Conservation (phyloP, 1,140 invertebrate species). For the Temnothorax nylanderi region DNA sequence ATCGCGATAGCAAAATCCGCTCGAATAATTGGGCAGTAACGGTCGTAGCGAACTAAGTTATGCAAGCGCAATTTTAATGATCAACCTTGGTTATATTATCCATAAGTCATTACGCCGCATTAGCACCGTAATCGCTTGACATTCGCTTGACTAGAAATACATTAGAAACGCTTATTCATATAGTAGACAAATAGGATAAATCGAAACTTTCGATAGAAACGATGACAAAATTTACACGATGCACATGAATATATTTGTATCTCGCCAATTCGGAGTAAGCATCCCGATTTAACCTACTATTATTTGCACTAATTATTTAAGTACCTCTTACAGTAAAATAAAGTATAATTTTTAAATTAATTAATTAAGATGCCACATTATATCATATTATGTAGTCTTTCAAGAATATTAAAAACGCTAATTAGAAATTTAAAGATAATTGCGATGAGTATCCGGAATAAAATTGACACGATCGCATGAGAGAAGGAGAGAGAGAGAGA, state of each 20-base stretch:
- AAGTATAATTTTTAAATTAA: background rate
- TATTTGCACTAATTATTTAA: background rate
- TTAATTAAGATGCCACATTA: background rate
- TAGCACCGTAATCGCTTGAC: conserved; percentile 16
- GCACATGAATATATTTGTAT: background rate
- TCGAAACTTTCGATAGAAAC: background rate
- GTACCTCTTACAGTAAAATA: background rate
- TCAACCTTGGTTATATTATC: conserved; percentile 55
- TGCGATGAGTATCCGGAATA: background rate
- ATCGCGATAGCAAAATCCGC: background rate
- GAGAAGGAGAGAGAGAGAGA: no score
- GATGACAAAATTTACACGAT: background rate
- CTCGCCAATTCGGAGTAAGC: background rate
- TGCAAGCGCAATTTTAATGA: conserved; percentile 57
- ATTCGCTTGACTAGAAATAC: background rate
- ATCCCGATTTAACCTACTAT: background rate
- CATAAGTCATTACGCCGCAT: conserved; percentile 35
- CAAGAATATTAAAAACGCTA: background rate
- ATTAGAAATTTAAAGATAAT: no score
- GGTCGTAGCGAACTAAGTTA: background rate
- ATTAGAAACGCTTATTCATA: background rate
- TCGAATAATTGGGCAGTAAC: background rate
- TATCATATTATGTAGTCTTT: background rate
- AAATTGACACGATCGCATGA: background rate
- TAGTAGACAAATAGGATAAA: background rate